These are phyloP conservation scores for Odontocolon sp. DNA, from an alignment of 2,888 invertebrate genomes.

Conservation along the genomic window DNA sequence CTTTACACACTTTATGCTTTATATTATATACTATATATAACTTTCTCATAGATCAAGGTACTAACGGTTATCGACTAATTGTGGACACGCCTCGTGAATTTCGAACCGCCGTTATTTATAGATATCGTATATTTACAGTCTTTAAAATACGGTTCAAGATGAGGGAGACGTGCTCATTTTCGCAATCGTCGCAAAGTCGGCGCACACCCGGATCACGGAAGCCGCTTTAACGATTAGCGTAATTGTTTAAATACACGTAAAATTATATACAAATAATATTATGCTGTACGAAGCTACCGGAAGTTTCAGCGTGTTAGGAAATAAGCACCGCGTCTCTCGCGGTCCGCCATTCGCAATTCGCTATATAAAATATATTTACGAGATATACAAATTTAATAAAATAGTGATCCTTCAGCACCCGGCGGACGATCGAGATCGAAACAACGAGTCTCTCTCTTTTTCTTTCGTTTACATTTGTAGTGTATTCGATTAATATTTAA, in stretches of 20 bases:
- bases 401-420: conserved; percentile 51
- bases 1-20: conserved; percentile 26
- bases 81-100: neutral
- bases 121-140: conserved; percentile 55
- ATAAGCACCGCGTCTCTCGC: conserved; percentile 54
- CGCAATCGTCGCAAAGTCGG: conserved; percentile 32
- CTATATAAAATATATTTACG: conserved; percentile 15
- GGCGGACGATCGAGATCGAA: conserved; percentile 46
- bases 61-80: conserved; percentile 53
- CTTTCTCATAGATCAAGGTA: conserved; percentile 45
- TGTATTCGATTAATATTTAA: conserved; percentile 24
- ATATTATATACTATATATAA: conserved; percentile 54
- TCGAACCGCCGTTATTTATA: conserved; percentile 29
- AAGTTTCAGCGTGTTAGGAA: conserved; percentile 43
- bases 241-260: conserved; percentile 22
- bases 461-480: neutral
- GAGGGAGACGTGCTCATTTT: conserved; percentile 5
- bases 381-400: conserved; percentile 38
- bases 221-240: neutral
- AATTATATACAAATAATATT: conserved; percentile 24
- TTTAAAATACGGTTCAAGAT: conserved; percentile 46
- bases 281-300: conserved; percentile 27
- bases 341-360: conserved; percentile 27
- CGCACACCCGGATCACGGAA: conserved; percentile 1
- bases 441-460: conserved; percentile 28